Percentiles rank a stretch among this genome's conserved stretches.
Evolutionary conservation across 1,140 invertebrate genomes (phyloP).

Genomic region (Leptinotarsa defecta): DNA sequence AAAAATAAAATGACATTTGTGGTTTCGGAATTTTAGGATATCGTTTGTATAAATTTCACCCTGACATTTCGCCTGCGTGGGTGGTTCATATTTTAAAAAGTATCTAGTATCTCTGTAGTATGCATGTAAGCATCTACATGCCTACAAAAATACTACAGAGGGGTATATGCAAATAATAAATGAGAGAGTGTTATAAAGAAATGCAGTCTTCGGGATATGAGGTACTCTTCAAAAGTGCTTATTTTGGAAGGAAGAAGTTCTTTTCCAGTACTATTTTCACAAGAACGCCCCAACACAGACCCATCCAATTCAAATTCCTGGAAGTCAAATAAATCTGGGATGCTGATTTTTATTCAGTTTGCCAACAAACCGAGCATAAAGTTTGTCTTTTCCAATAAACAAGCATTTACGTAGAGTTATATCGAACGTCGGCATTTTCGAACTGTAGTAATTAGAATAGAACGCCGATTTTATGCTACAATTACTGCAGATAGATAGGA

Average conservation of each 20-base stretch:
- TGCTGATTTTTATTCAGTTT: neutral
- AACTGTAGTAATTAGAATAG: slow-evolving; percentile 11
- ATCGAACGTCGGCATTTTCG: neutral
- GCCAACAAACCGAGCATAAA: neutral
- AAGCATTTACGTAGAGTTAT: slow-evolving; percentile 13
- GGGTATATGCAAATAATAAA: too few species aligned
- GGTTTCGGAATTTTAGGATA: too few species aligned
- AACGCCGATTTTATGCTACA: slow-evolving; percentile 18
- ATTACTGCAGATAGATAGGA: slow-evolving; percentile 25
- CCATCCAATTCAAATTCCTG: neutral
- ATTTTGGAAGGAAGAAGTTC: neutral
- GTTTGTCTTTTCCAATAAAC: slow-evolving; percentile 14
- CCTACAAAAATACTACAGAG: too few species aligned
- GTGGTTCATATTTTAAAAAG: too few species aligned
- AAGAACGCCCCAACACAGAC: neutral
- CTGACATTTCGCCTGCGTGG: too few species aligned
- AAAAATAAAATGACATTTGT: too few species aligned
- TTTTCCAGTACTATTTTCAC: neutral
- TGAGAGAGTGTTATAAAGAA: neutral
- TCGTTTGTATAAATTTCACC: too few species aligned
- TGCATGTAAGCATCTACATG: too few species aligned
- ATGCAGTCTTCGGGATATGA: neutral
- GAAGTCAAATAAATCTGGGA: neutral
- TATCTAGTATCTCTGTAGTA: too few species aligned
- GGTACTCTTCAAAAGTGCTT: too few species aligned